Conservation (phyloP, 2,888 invertebrate species). For the Cylloceria caligata region DNA sequence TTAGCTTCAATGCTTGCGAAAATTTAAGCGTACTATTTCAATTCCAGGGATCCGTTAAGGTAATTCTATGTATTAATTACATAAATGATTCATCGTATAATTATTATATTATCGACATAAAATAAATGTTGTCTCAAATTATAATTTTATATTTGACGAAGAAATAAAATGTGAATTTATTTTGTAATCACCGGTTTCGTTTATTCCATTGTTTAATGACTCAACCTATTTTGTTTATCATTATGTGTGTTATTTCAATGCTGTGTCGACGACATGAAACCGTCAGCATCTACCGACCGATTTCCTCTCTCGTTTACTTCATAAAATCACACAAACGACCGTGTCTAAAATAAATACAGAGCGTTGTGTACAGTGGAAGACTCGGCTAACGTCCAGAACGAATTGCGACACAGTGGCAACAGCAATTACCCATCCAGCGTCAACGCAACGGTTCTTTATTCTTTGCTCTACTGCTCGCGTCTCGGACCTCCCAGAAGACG, state of each 20-base stretch:
- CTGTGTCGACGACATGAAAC: slow-evolving; percentile 18
- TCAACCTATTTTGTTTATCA: slow-evolving; percentile 15
- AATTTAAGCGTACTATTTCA: no score
- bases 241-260: no score
- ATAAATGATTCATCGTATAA: no score
- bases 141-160: no score
- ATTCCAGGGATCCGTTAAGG: no score
- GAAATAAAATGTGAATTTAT: no score
- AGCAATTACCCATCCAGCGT: slow-evolving; percentile 22
- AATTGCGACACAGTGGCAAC: slow-evolving; percentile 36
- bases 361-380: slow-evolving; percentile 1
- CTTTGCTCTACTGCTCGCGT: background rate
- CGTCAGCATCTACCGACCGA: background rate
- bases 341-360: slow-evolving; percentile 22
- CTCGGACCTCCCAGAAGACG: background rate
- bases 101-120: no score
- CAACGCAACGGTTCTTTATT: background rate
- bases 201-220: no score
- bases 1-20: no score
- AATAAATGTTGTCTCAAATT: no score
- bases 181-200: no score
- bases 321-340: slow-evolving; percentile 24
- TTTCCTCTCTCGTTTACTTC: slow-evolving; percentile 17
- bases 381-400: slow-evolving; percentile 11
- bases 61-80: no score